Conservation (phyloP, 2,888 invertebrate species). For the Napeogenes inachia region DNA sequence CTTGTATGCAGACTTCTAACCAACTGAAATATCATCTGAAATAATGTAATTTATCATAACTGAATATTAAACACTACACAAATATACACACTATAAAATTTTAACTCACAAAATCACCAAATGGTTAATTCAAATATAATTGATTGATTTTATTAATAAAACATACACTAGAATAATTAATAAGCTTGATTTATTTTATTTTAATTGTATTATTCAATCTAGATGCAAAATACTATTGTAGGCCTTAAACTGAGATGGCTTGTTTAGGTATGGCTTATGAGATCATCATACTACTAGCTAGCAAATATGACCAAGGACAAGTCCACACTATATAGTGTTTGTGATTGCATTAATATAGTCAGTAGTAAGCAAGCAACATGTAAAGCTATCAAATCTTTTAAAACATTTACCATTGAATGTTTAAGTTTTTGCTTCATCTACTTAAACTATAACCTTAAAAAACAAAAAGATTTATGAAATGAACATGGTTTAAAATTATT, state of each 20-base stretch:
- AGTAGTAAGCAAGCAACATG: slow-evolving; percentile 6
- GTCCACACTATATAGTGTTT: slow-evolving; percentile 18
- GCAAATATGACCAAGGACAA: slow-evolving; percentile 36
- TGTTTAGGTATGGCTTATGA: slow-evolving; percentile 30
- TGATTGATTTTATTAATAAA: not conserved
- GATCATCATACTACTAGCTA: slow-evolving; percentile 31
- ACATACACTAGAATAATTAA: not conserved
- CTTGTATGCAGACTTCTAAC: slow-evolving; percentile 79
- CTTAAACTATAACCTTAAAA: slow-evolving; percentile 46
- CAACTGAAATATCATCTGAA: slow-evolving; percentile 79
- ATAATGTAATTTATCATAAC: slow-evolving; percentile 29
- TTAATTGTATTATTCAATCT: not conserved
- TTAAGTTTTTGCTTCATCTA: slow-evolving; percentile 61
- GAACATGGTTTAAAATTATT: not conserved
- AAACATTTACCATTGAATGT: slow-evolving; percentile 55
- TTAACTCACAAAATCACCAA: not conserved
- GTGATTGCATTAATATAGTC: slow-evolving; percentile 11
- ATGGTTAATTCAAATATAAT: not conserved
- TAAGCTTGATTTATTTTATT: too few relatives aligned
- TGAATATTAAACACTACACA: not conserved
- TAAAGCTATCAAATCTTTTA: slow-evolving; percentile 4
- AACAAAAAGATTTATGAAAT: slow-evolving; percentile 19
- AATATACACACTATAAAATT: not conserved
- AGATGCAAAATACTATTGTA: not conserved
- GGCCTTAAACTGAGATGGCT: slow-evolving; percentile 16